Conservation (phyloP, 2,113 vertebrate species). For the Monarcha castaneiventris region DNA sequence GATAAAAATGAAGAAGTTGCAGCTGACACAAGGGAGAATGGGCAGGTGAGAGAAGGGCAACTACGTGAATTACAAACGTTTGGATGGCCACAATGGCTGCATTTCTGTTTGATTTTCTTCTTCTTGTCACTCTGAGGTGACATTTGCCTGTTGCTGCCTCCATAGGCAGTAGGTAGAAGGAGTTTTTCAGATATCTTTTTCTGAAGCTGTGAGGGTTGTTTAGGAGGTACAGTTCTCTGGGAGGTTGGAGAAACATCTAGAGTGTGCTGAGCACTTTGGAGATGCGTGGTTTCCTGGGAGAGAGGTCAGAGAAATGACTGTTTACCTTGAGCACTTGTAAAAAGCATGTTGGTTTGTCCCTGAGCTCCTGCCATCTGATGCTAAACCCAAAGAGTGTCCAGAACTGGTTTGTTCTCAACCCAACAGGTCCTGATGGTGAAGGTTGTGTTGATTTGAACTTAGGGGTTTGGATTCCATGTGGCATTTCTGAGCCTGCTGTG, state of each 20-base stretch:
- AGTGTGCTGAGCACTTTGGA: not conserved
- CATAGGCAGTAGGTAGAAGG: not conserved
- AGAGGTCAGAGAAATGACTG: not conserved
- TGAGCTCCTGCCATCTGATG: not conserved
- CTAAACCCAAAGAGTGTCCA: not conserved
- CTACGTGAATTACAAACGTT: rapidly evolving
- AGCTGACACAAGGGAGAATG: not conserved
- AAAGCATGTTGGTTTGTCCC: not conserved
- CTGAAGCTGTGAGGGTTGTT: not conserved
- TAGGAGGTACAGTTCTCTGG: not conserved
- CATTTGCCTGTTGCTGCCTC: not conserved
- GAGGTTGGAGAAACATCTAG: not conserved
- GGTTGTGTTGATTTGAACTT: not conserved
- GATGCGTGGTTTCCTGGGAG: not conserved
- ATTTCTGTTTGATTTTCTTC: not conserved
- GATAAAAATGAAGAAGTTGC: not conserved
- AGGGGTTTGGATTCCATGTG: not conserved
- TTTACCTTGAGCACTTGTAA: not conserved
- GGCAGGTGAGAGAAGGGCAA: not conserved
- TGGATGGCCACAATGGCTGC: rapidly evolving
- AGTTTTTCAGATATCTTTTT: not conserved
- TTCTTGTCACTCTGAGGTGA: not conserved
- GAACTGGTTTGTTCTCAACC: not conserved
- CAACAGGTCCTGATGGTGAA: not conserved
- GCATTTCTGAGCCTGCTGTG: not conserved